Conservation (phyloP, 2,888 invertebrate species). For the Ochropleura leucogaster region DNA sequence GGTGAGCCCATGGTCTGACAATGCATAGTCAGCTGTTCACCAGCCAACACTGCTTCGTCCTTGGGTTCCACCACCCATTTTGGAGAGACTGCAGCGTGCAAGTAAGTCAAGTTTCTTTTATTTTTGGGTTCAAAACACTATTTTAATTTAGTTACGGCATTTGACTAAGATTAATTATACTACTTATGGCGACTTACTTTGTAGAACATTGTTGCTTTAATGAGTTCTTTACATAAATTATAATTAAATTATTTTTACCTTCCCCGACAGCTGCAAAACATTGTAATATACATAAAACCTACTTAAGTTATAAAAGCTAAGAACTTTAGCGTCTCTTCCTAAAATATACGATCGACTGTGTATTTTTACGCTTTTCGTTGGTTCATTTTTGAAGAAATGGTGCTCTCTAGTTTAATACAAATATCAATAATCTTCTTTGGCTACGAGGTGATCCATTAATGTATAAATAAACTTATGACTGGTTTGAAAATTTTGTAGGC, state of each 20-base stretch:
- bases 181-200: conserved; percentile 12
- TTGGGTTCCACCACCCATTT: conserved; percentile 94
- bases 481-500: background rate
- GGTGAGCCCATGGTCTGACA: conserved; percentile 95
- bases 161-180: conserved; percentile 20
- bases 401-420: background rate
- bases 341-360: conserved; percentile 6
- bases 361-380: conserved; percentile 6
- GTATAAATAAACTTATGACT: background rate
- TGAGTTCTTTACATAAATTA: conserved; percentile 37
- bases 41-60: conserved; percentile 93
- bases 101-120: conserved; percentile 50
- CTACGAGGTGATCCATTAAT: background rate
- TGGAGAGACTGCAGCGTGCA: conserved; percentile 92
- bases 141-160: background rate
- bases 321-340: conserved; percentile 17
- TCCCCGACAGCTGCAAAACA: conserved; percentile 57
- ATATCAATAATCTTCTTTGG: background rate
- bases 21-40: conserved; percentile 92
- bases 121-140: conserved; percentile 18
- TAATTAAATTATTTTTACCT: conserved; percentile 57
- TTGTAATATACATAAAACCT: conserved; percentile 50
- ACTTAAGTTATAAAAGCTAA: conserved; percentile 30
- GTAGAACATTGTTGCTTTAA: conserved; percentile 31
- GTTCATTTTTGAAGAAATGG: background rate